Evolutionary conservation across 1,140 invertebrate species (phyloP).

Genomic region (Spodoptera frugiperda): DNA sequence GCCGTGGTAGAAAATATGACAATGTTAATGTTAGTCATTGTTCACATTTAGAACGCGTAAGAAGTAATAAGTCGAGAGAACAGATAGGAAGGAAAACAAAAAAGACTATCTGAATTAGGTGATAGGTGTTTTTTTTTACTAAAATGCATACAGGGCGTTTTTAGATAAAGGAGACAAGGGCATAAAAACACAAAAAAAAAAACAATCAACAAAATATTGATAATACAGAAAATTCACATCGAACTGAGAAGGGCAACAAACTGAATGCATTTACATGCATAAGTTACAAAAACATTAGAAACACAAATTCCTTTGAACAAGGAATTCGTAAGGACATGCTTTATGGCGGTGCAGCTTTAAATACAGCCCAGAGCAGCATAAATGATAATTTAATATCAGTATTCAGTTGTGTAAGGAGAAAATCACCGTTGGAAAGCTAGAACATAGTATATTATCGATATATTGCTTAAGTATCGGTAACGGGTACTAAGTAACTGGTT

Average conservation of each 20-base stretch:
- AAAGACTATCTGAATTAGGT: too few species aligned
- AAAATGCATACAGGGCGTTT: too few species aligned
- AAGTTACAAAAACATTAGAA: constrained; percentile 17
- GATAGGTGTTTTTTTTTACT: too few species aligned
- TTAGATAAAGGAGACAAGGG: too few species aligned
- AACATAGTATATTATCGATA: constrained; percentile 24
- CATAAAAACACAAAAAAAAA: too few species aligned
- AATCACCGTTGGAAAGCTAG: constrained; percentile 21
- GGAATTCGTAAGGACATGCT: constrained; percentile 5
- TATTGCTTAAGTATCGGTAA: constrained; percentile 36
- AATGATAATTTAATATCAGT: constrained; percentile 40
- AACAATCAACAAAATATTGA: too few species aligned
- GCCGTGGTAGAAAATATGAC: neutral
- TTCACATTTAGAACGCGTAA: too few species aligned
- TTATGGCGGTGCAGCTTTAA: constrained; percentile 17
- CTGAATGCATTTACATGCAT: neutral
- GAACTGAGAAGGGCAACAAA: neutral
- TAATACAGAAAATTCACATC: too few species aligned
- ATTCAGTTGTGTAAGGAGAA: constrained; percentile 15
- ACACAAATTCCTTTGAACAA: neutral
- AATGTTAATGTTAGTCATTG: neutral
- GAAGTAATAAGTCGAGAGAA: too few species aligned
- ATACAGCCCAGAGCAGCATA: constrained; percentile 13
- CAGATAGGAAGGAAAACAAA: too few species aligned
- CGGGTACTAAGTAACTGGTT: constrained; percentile 22